phyloP scores from a whole-genome alignment of 2,113 vertebrate species.

The Chionomys nivalis region DNA sequence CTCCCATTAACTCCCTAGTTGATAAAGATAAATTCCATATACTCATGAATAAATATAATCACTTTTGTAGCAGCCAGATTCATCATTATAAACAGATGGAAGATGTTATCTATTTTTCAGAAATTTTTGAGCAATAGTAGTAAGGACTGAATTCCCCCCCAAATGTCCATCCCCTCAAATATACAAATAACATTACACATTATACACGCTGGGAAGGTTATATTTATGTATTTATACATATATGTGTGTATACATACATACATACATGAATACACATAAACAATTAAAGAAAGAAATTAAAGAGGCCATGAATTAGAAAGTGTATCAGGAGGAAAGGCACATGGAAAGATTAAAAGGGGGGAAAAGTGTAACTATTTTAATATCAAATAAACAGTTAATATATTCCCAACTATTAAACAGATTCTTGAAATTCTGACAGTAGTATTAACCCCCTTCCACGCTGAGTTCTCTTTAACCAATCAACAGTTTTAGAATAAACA shows the following conservation, averaged over 20 bases:
- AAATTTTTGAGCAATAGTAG: neutral
- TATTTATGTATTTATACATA: too few species aligned
- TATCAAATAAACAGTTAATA: neutral
- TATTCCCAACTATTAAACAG: neutral
- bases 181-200: neutral
- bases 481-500: neutral
- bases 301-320: neutral
- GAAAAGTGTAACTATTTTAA: neutral
- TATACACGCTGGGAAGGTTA: neutral
- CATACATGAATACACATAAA: neutral
- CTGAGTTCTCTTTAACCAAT: conserved; percentile 1
- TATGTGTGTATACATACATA: neutral
- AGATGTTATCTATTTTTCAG: conserved; percentile 36
- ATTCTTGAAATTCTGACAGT: conserved; percentile 3
- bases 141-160: neutral
- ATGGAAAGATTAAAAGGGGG: neutral
- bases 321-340: too few species aligned
- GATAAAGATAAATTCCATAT: neutral
- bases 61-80: conserved; percentile 73
- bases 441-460: neutral
- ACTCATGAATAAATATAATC: conserved; percentile 68
- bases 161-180: neutral
- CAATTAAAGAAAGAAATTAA: neutral
- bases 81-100: conserved; percentile 70
- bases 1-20: neutral